These are phyloP conservation scores for Calliphora vomitoria DNA, from an alignment of 2,888 invertebrate species.

Conservation along the genomic window DNA sequence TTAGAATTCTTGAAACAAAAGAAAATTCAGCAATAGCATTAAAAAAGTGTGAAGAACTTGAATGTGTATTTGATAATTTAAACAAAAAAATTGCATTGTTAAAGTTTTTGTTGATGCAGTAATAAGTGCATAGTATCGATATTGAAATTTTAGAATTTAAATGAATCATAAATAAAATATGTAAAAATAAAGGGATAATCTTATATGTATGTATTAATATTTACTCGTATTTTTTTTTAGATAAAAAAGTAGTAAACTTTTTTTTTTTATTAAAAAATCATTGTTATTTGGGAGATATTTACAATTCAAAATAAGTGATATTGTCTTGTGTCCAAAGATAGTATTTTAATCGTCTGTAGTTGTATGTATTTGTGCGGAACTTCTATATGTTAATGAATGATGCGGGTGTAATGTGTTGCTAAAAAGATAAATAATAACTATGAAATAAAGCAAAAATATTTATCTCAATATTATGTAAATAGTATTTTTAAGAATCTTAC, in stretches of 20 bases:
- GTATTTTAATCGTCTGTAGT: too few relatives aligned
- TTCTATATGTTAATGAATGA: not conserved
- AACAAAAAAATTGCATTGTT: not conserved
- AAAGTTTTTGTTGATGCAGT: not conserved
- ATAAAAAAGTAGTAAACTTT: too few relatives aligned
- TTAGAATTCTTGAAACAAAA: conserved; percentile 20
- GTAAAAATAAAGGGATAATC: not conserved
- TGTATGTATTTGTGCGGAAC: not conserved
- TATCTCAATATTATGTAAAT: too few relatives aligned
- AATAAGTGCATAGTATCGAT: not conserved
- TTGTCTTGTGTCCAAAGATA: too few relatives aligned
- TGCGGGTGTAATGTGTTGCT: not conserved
- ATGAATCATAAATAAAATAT: conserved; percentile 15
- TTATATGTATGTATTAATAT: not conserved
- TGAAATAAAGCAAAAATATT: too few relatives aligned
- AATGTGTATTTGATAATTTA: not conserved
- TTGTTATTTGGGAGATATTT: not conserved
- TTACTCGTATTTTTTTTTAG: not conserved
- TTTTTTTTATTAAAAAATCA: too few relatives aligned
- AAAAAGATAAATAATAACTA: not conserved
- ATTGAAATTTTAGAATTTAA: not conserved
- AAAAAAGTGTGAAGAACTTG: not conserved
- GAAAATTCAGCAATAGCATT: not conserved
- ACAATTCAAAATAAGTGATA: not conserved
- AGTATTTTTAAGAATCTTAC: not conserved